Evolutionary conservation across 2,888 invertebrate genomes (phyloP), one percentile per base, ranked within the genome.

Genomic region (Miltochrista miniata): DNA sequence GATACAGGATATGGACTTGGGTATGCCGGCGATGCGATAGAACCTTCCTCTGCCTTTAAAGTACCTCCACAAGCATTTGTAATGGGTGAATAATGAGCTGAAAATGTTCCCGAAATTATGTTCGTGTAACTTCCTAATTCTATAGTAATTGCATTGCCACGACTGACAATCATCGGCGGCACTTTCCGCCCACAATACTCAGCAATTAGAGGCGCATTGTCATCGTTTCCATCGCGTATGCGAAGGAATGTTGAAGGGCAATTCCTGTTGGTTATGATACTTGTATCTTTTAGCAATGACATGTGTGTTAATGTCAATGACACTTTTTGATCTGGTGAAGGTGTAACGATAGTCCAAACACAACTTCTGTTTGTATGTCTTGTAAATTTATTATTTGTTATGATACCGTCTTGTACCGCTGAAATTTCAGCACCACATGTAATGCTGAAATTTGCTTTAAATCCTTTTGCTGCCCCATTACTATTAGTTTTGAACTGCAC

Each of bases 1-100:
- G 93, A 93, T 24, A 92, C 88, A 5, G 93, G 92, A 81, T 97
- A 98, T 0, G 94, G 87, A 51, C 93, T 91, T 0, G 98, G 98
- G 83, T 98, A 98, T 74, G 96, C 94, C 0, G 98, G 98, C 0
- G 98, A 98, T 3, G 94, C 93, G 46, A 98, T 94, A 2, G 94
- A 92, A 0, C 98, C 98, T 42, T 90, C 90, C 49, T 95, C 93
- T 3, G 95, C 92, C 0, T 88, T 93, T 43, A 98, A 74, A 8
- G 83, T 87, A 1, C 97, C 98, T n/a, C 98, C 98, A 83, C 98
- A 98, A 7, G 96, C 95, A 92, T 81, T 81, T 33, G 82, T 83
- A 59, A 92, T 68, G 2, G 87, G 77, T 0, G 92, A 80, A 59
- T 92, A 93, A 51, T 88, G 83, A 0, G 88, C 87, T 34, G 81